Conservation (phyloP, 2,797 vertebrate genomes). For the Alcedo quadribrachys region DNA sequence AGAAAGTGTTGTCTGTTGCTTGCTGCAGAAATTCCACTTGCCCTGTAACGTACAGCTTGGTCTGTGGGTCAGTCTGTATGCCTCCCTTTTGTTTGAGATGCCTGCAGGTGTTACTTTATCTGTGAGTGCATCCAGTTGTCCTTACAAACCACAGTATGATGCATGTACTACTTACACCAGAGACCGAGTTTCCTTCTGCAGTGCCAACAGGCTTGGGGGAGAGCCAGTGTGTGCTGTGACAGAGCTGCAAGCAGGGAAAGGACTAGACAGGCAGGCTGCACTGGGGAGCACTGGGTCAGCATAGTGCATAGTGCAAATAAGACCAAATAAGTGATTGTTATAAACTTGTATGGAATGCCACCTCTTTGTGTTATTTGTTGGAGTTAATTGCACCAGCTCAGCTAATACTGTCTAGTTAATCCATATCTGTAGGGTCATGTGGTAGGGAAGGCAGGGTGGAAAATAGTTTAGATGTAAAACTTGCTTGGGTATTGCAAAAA, state of each 20-base stretch:
- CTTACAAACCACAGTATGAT: background rate
- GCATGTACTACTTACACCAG: background rate
- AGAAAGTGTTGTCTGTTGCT: background rate
- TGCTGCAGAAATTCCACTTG: background rate
- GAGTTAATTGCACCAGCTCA: background rate
- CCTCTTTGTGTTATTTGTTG: background rate
- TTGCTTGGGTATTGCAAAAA: background rate
- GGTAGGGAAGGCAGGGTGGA: background rate
- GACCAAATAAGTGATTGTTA: background rate
- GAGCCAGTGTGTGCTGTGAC: background rate
- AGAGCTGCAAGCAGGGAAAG: background rate
- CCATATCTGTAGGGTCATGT: background rate
- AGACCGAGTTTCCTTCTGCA: background rate
- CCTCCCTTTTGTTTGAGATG: background rate
- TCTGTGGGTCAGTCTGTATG: background rate
- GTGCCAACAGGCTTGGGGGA: background rate
- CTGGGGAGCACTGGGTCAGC: too few relatives aligned
- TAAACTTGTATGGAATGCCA: background rate
- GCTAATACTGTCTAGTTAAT: background rate
- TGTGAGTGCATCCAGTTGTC: background rate
- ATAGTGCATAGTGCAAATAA: background rate
- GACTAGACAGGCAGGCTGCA: fast-evolving
- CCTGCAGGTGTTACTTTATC: background rate
- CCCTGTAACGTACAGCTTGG: background rate
- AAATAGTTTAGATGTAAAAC: background rate